Evolutionary conservation across 2,113 vertebrate species (phyloP).

Genomic region (Oostethus manadensis): DNA sequence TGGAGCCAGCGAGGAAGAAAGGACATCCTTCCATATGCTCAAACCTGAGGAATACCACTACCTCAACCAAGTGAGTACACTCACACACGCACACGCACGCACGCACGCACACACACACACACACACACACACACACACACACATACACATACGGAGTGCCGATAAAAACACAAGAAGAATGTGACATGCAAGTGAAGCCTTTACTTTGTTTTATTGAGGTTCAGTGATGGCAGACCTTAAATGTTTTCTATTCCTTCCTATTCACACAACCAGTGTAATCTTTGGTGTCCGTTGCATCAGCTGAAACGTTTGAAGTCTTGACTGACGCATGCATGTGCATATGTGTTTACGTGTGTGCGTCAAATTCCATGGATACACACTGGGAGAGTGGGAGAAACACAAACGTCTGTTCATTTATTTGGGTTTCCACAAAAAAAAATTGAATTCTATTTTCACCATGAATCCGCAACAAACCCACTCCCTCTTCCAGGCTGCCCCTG

Average conservation of each 20-base stretch:
- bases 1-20: constrained; percentile 90
- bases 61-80: constrained; percentile 84
- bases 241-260: background rate
- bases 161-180: background rate
- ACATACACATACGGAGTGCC: background rate
- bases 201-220: too few relatives aligned
- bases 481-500: constrained; percentile 6
- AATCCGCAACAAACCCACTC: constrained; percentile 32
- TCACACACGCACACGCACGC: too few relatives aligned
- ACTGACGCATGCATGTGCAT: constrained; percentile 5
- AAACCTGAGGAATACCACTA: constrained; percentile 93
- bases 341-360: constrained; percentile 1
- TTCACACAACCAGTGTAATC: constrained; percentile 12
- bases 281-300: constrained; percentile 26
- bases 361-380: constrained; percentile 4
- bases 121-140: constrained; percentile 17
- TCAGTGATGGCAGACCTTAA: too few relatives aligned
- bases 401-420: background rate
- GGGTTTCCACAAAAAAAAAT: background rate
- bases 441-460: constrained; percentile 24
- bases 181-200: too few relatives aligned
- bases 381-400: background rate
- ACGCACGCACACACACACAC: constrained; percentile 16
- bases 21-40: constrained; percentile 86
- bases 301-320: background rate